Evolutionary conservation across 2,113 vertebrate species (phyloP), one percentile per base, ranked within the genome.

Genomic region (Apodemus speciosus): DNA sequence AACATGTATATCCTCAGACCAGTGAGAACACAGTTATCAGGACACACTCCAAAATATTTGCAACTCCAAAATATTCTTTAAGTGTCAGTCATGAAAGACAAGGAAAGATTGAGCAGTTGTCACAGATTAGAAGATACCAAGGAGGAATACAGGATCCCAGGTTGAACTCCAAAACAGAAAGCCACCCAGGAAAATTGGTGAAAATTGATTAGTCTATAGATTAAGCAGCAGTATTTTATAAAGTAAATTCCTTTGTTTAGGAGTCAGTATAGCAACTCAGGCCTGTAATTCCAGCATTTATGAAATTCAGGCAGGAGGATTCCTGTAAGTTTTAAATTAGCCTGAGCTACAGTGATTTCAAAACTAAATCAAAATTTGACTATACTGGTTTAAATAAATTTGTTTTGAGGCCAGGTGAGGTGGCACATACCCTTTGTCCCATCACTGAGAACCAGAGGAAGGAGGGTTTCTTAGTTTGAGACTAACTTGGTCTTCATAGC

Each of bases 121-220:
- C n/a, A 90, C 43, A 81, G 62, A 88, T 73, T 90, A 53, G n/a
- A 92, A 58, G 30, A 58, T 94, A 90, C 79, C 32, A 89, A 92
- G 35, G 53, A 94, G 23, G 81, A n/a, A 68, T 85, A 40, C 91
- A 60, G 38, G 30, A 66, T 94, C 20, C 89, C 92, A 9, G 68
- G 69, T 73, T 91, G 71, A 90, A 90, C 94, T 92, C 75, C 87
- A 69, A 38, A 94, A 66, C 71, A 85, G 56, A 75, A 95, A 14
- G 13, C 90, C 18, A 85, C 38, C 80, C 71, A 56, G 16, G 21
- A 43, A 88, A 88, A 88, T 71, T 56, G 88, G 56, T 88, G 14
- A 88, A 91, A 91, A 87, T 69, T 94, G 25, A 91, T 89, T 94
- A 27, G 8, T 93, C 56, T 89, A 11, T 92, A 91, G 18, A 85